Conservation (phyloP, 2,113 vertebrate genomes). For the Misgurnus anguillicaudatus region DNA sequence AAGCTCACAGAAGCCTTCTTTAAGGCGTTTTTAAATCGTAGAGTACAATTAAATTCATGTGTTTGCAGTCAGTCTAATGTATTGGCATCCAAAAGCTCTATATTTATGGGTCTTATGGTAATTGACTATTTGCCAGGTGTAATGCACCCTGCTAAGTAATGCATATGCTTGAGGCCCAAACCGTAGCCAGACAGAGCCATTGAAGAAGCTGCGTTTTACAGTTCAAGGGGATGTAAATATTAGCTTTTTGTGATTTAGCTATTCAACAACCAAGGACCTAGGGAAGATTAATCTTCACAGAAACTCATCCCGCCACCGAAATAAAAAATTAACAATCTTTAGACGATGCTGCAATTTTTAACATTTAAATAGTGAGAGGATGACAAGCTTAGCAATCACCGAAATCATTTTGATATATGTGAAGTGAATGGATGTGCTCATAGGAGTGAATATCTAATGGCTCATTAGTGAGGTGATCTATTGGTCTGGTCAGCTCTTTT, state of each 20-base stretch:
- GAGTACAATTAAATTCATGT: slow-evolving; percentile 70
- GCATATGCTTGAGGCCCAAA: slow-evolving; percentile 60
- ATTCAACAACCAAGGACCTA: not conserved
- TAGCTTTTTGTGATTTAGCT: not conserved
- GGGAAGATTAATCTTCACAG: not conserved
- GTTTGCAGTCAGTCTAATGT: slow-evolving; percentile 65
- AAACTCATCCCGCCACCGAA: not conserved
- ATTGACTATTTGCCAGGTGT: slow-evolving; percentile 66
- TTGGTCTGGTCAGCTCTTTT: slow-evolving; percentile 6
- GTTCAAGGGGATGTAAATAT: not conserved
- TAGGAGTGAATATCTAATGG: not conserved
- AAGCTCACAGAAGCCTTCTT: not conserved
- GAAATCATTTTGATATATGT: not conserved
- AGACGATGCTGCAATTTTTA: not conserved
- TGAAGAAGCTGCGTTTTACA: slow-evolving; percentile 54
- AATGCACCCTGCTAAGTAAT: slow-evolving; percentile 66
- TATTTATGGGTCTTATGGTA: slow-evolving; percentile 66
- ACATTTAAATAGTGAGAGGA: not conserved
- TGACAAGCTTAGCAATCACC: not conserved
- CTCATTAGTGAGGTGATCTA: slow-evolving; percentile 6
- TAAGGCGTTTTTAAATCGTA: slow-evolving; percentile 57
- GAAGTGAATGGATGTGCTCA: not conserved
- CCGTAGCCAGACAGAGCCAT: slow-evolving; percentile 54
- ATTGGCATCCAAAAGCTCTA: slow-evolving; percentile 68
- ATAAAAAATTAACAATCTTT: not conserved